Evolutionary conservation across 2,797 vertebrate species (phyloP).

Genomic region (Oreonectes daqikongensis): DNA sequence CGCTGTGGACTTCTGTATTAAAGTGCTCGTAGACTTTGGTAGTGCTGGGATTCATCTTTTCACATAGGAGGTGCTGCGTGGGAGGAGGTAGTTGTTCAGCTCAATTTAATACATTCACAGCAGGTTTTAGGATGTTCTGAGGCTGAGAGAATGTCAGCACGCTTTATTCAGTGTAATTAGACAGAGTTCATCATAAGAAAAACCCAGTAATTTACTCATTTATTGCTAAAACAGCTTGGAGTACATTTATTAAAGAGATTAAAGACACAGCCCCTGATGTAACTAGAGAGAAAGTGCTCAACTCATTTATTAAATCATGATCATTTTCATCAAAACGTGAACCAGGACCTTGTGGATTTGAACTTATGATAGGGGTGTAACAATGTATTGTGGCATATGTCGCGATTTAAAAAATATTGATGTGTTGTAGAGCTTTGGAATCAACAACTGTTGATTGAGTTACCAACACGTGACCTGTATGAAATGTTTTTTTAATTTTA

Average conservation of each 20-base stretch:
- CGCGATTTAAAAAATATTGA: too few relatives aligned
- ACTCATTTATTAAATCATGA: background rate
- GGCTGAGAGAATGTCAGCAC: background rate
- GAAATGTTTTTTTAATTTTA: too few relatives aligned
- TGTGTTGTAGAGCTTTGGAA: too few relatives aligned
- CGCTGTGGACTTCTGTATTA: background rate
- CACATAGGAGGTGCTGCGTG: constrained; percentile 5
- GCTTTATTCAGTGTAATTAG: constrained; percentile 11
- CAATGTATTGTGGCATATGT: too few relatives aligned
- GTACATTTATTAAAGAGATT: background rate
- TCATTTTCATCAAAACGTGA: background rate
- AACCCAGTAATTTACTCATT: background rate
- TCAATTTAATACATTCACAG: constrained; percentile 18
- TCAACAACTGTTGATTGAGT: too few relatives aligned
- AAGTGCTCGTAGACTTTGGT: constrained; percentile 33
- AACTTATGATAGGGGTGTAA: background rate
- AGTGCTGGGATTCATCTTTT: constrained; percentile 8
- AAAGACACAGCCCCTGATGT: background rate
- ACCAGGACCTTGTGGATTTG: background rate
- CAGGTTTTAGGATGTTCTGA: constrained; percentile 26
- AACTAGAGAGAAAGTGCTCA: background rate
- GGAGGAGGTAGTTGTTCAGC: constrained; percentile 19
- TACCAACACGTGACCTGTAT: too few relatives aligned
- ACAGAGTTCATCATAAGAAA: background rate
- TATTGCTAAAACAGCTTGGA: background rate